Evolutionary conservation across 53 echinoderm and acorn worm genomes (phyloP), one percentile per base, ranked within the genome.

Genomic region (Echinometra lucunter): DNA sequence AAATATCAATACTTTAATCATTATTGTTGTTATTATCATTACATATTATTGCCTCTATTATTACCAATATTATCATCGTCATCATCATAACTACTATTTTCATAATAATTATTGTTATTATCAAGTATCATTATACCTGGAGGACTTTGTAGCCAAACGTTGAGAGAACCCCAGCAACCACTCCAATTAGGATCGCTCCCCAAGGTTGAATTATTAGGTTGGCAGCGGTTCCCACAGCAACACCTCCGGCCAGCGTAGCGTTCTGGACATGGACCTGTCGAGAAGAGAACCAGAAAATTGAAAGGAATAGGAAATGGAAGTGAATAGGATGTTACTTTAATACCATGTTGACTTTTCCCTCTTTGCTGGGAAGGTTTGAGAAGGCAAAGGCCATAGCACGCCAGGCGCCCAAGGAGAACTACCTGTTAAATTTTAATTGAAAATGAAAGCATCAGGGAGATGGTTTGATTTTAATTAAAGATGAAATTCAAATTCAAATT

Each of bases 311-410:
- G 72, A 72, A 30, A 11, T 34, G 15, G 2, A 30, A 30, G 12
- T 1, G 11, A 72, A 35, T 72, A 2, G 30, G 1, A 72, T 72
- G n/a, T n/a, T n/a, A n/a, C 32, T 72, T 72, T 11, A 12, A 32
- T 95, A 99, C 98, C 98, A 99, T 98, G 88, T 99, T 96, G 2
- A 99, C 74, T 67, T 98, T 99, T 47, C 98, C 98, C 32, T 98
- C 95, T 72, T 99, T 99, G 96, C 97, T 97, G n/a, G 95, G 57
- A 8, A 98, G 92, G 23, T 95, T 63, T 0, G 97, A 95, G 91
- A 97, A 93, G 34, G 97, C 97, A 66, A 98, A 98, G 1, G 99
- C 96, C 4, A 94, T 95, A 37, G 98, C 95, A 66, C 96, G 95
- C 82, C 99, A 99, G 44, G 98, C 99, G 56, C 98, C 96, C 53